phyloP scores from a whole-genome alignment of 2,113 vertebrate genomes.

The Gopherus evgoodei region DNA sequence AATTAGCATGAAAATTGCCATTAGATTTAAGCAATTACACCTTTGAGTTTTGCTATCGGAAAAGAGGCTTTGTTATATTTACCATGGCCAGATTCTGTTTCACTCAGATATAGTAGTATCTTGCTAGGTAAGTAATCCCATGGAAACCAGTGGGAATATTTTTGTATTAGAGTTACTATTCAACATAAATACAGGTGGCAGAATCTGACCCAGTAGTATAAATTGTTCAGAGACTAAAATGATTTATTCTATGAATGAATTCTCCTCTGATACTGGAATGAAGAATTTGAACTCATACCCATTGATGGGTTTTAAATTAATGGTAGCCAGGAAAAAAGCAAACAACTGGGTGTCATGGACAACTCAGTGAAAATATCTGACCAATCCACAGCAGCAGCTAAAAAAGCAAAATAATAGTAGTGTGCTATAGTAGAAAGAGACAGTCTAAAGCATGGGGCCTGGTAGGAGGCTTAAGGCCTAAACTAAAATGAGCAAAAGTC shows the following conservation, averaged over 20 bases:
- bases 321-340: not conserved
- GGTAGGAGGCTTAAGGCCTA: not conserved
- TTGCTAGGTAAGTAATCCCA: not conserved
- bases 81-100: not conserved
- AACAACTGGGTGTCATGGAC: not conserved
- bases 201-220: not conserved
- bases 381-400: not conserved
- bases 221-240: not conserved
- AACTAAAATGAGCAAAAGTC: not conserved
- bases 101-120: not conserved
- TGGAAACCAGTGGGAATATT: not conserved
- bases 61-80: not conserved
- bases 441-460: not conserved
- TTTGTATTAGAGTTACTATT: not conserved
- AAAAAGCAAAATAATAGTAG: not conserved
- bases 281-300: not conserved
- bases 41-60: not conserved
- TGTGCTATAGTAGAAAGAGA: not conserved
- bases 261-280: not conserved
- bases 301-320: not conserved
- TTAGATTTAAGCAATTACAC: not conserved
- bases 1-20: not conserved
- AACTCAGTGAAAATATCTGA: not conserved
- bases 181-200: not conserved
- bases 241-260: not conserved